phyloP scores from a whole-genome alignment of 1,140 invertebrate species.

The Oryctes rhinoceros region DNA sequence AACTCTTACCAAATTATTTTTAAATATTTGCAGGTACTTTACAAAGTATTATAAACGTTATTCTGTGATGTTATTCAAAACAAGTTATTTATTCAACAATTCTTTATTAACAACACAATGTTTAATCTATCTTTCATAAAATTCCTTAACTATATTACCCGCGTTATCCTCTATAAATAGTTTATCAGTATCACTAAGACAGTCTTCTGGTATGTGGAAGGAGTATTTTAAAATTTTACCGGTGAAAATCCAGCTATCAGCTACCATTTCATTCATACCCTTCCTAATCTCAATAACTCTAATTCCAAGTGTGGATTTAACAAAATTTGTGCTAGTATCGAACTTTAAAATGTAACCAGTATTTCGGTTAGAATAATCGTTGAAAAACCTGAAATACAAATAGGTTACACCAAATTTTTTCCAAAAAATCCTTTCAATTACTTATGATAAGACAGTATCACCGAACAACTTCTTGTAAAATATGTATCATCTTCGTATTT shows the following conservation, averaged over 20 bases:
- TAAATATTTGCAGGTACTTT: too few relatives aligned
- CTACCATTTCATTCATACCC: slow-evolving; percentile 68
- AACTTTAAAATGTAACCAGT: slow-evolving; percentile 61
- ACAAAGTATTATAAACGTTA: too few relatives aligned
- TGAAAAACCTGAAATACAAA: slow-evolving; percentile 62
- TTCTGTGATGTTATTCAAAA: too few relatives aligned
- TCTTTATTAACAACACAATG: background rate
- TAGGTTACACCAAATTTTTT: background rate
- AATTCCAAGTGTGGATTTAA: slow-evolving; percentile 72
- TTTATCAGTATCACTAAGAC: background rate
- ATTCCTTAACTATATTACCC: slow-evolving; percentile 12
- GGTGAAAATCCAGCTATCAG: slow-evolving; percentile 74
- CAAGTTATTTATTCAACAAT: background rate
- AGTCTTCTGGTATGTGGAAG: slow-evolving; percentile 62
- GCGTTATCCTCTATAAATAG: slow-evolving; percentile 19
- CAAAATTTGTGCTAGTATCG: slow-evolving; percentile 66
- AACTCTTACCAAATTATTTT: too few relatives aligned
- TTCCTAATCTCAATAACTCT: slow-evolving; percentile 75
- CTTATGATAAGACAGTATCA: slow-evolving; percentile 72
- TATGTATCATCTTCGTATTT: slow-evolving; percentile 65
- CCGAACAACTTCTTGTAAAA: slow-evolving; percentile 74
- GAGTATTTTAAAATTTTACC: slow-evolving; percentile 65
- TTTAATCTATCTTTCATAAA: slow-evolving; percentile 1
- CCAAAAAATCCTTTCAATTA: slow-evolving; percentile 47
- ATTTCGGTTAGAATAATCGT: slow-evolving; percentile 58